Evolutionary conservation across 2,797 vertebrate genomes (phyloP).

Genomic region (Peromyscus melanophrys): DNA sequence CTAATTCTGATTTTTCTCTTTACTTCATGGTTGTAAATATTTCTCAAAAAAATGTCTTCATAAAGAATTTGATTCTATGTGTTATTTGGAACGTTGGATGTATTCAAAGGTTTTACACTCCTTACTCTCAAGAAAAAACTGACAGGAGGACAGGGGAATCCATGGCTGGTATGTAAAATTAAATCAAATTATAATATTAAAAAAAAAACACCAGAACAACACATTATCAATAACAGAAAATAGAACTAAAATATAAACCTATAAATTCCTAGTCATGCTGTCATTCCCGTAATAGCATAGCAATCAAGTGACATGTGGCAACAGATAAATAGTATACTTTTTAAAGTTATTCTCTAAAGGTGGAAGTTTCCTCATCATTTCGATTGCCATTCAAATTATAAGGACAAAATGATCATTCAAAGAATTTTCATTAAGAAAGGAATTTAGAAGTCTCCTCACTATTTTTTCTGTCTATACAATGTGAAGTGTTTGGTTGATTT

Average conservation of each 20-base stretch:
- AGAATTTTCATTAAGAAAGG: conserved; percentile 47
- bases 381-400: conserved; percentile 50
- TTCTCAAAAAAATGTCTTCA: no score
- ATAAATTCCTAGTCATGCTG: conserved; percentile 2
- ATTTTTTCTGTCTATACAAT: not conserved
- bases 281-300: not conserved
- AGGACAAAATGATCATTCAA: conserved; percentile 20
- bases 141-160: no score
- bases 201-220: conserved; percentile 60
- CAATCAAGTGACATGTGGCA: conserved; percentile 37
- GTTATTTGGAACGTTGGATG: not conserved
- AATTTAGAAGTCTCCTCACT: conserved; percentile 10
- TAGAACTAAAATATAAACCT: conserved; percentile 20
- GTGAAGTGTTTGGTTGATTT: conserved; percentile 64
- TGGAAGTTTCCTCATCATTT: conserved; percentile 56
- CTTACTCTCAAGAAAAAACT: not conserved
- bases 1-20: no score
- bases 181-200: no score
- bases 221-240: conserved; percentile 58
- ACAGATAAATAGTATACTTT: conserved; percentile 44
- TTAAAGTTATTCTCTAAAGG: conserved; percentile 49
- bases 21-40: no score
- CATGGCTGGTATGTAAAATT: no score
- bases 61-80: not conserved
- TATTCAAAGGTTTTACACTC: no score